Conservation (phyloP, 2,888 invertebrate genomes). For the Drosophila kambysellisi region DNA sequence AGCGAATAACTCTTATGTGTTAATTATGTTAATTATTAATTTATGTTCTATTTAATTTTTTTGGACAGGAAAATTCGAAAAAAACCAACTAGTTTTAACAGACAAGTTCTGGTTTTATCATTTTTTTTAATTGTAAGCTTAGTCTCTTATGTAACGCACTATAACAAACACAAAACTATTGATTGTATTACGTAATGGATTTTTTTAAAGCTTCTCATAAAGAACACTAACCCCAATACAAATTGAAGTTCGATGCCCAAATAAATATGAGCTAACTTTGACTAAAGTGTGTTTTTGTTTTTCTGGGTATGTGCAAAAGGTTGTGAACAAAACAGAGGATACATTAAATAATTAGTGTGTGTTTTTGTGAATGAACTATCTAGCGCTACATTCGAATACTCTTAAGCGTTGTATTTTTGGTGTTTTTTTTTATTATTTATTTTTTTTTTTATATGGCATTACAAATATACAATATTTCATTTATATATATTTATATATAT, state of each 20-base stretch:
- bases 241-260: neutral
- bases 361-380: conserved; percentile 27
- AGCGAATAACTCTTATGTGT: conserved; percentile 23
- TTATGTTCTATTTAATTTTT: neutral
- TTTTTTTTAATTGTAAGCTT: neutral
- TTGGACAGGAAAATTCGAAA: neutral
- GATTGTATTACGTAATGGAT: neutral
- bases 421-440: neutral
- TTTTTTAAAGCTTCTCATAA: neutral
- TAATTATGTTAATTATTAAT: conserved; percentile 6
- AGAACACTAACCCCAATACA: neutral
- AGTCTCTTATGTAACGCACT: neutral
- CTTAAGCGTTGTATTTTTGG: conserved; percentile 8
- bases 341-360: neutral
- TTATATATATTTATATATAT: neutral
- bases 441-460: neutral
- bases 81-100: neutral
- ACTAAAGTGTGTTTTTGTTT: neutral
- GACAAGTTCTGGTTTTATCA: neutral
- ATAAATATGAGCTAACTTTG: neutral
- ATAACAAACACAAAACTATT: neutral
- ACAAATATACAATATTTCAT: conserved; percentile 17
- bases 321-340: neutral
- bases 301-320: neutral
- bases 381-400: conserved; percentile 11